These are phyloP conservation scores for Etheostoma spectabile DNA, from an alignment of 2,113 vertebrate genomes.

Conservation along the genomic window DNA sequence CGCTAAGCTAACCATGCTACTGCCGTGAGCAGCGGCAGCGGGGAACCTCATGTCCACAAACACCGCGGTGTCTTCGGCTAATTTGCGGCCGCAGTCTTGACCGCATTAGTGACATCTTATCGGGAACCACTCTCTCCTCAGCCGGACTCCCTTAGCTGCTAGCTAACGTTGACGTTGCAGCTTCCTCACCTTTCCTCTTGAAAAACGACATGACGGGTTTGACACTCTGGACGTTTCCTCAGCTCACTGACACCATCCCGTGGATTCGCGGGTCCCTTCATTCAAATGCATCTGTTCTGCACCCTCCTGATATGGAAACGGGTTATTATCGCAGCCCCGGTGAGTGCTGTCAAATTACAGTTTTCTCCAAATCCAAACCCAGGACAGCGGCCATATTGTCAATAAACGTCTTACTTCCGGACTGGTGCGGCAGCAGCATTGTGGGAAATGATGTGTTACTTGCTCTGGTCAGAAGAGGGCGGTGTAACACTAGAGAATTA, in stretches of 20 bases:
- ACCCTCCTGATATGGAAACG: constrained; percentile 19
- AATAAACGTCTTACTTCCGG: constrained; percentile 91
- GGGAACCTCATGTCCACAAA: background rate
- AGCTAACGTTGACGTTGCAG: constrained; percentile 56
- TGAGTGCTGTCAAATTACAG: constrained; percentile 70
- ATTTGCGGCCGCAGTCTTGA: background rate
- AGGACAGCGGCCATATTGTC: constrained; percentile 88
- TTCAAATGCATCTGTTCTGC: constrained; percentile 76
- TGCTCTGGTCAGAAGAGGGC: constrained; percentile 34
- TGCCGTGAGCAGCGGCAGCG: constrained; percentile 14
- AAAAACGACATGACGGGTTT: constrained; percentile 90
- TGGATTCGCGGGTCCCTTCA: constrained; percentile 81
- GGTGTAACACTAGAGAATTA: background rate
- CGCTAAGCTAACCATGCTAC: constrained; percentile 63
- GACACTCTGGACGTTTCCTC: constrained; percentile 74
- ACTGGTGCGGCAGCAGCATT: constrained; percentile 78
- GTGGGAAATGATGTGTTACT: constrained; percentile 76
- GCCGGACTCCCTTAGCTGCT: background rate
- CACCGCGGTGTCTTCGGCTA: background rate
- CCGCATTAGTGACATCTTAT: background rate
- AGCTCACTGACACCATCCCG: constrained; percentile 83
- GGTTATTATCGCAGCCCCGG: constrained; percentile 29
- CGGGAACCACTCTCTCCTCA: background rate
- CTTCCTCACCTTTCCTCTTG: constrained; percentile 90
- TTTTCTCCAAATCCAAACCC: constrained; percentile 74